These are phyloP conservation scores for Tyrannus savana DNA, from an alignment of 2,113 vertebrate species.

Conservation along the genomic window DNA sequence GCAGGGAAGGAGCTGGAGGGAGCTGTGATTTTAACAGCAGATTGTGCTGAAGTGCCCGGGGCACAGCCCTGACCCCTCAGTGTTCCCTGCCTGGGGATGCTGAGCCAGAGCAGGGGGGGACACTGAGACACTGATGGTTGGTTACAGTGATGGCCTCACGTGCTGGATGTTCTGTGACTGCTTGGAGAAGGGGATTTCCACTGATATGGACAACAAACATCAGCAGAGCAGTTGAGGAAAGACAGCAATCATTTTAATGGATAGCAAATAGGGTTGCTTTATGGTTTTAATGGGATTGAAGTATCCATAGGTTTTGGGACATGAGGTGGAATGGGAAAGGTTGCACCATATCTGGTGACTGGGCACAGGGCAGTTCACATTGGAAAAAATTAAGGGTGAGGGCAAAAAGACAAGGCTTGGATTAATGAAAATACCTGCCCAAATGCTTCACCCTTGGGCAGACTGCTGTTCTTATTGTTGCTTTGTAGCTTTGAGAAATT, in stretches of 20 bases:
- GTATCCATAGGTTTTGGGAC: rapidly evolving
- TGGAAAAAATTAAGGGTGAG: neutral
- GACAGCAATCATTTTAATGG: neutral
- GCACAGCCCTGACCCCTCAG: neutral
- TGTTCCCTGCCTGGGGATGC: neutral
- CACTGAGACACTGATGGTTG: neutral
- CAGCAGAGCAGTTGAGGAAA: neutral
- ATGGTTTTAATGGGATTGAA: neutral
- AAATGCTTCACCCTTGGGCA: neutral
- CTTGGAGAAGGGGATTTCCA: neutral
- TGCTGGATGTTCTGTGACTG: neutral
- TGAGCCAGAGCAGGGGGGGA: neutral
- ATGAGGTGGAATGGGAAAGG: neutral
- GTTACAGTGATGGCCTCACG: neutral
- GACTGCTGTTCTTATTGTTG: neutral
- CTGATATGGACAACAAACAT: rapidly evolving
- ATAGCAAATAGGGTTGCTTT: neutral
- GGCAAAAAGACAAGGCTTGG: neutral
- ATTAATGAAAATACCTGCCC: neutral
- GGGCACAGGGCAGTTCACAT: neutral
- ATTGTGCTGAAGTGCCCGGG: neutral
- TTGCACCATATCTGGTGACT: neutral
- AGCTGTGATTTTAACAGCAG: neutral
- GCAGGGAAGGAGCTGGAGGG: neutral
- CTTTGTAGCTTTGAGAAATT: neutral